phyloP scores from a whole-genome alignment of 2,113 vertebrate species.

The Meleagris gallopavo region DNA sequence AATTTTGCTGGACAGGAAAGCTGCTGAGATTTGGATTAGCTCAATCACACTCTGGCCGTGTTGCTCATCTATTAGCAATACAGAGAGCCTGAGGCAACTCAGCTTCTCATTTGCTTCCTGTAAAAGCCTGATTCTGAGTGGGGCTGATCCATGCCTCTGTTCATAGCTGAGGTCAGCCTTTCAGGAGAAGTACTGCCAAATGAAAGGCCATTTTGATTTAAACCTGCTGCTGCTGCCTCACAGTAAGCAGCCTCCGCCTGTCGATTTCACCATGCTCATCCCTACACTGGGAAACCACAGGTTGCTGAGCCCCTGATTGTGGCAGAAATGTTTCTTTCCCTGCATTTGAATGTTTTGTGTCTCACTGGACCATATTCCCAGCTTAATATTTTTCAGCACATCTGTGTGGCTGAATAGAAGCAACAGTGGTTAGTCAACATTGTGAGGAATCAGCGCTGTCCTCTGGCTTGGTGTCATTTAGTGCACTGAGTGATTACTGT shows the following conservation, averaged over 20 bases:
- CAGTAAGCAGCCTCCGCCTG: neutral
- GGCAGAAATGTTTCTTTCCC: neutral
- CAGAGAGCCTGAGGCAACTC: neutral
- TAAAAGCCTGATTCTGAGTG: neutral
- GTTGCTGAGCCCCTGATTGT: neutral
- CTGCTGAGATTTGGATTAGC: neutral
- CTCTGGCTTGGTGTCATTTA: neutral
- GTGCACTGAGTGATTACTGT: neutral
- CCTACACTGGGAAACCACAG: neutral
- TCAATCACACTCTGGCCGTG: neutral
- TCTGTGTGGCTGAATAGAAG: neutral
- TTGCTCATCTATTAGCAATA: neutral
- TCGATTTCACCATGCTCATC: neutral
- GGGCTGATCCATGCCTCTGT: neutral
- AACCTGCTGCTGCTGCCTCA: neutral
- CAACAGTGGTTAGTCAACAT: neutral
- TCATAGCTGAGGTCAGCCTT: neutral
- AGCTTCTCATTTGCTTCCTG: neutral
- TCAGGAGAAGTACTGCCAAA: neutral
- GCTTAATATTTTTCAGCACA: neutral
- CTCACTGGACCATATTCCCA: neutral
- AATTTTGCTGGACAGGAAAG: neutral
- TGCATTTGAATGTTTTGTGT: neutral
- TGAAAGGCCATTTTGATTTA: neutral
- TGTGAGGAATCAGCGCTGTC: accelerated